Base-by-base conservation (phyloP, 2,888 invertebrate genomes). In the Philonicus albiceps region DNA sequence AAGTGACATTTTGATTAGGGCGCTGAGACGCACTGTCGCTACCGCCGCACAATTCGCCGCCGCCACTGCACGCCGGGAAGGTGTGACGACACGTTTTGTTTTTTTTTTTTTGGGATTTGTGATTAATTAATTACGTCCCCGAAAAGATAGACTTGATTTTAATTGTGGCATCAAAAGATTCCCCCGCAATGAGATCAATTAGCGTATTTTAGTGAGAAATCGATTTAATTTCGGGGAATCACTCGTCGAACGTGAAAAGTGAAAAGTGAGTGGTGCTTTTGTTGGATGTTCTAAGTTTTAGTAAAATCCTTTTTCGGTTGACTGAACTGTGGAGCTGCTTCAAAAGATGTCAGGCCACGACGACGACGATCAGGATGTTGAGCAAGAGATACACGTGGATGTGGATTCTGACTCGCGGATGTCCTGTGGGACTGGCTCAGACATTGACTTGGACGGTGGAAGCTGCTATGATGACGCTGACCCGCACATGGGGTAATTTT, bases 391-490 rank as follows among this genome's bases (percentile, higher is more conserved):
- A 89, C 92, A 92, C 89, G 93, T 91, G 88, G 93, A 91, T 90
- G 93, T 91, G 87, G 93, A 90, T 89, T 91, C 90, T 89, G 92
- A 91, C 91, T 93, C 92, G 31, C 89, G 92, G 75, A 91, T 92
- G 90, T 93, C 90, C 88, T 92, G 92, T 87, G 92, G 92, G 86
- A 91, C 91, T 72, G 91, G 92, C 81, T 92, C 92, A 85, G 92
- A 92, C 89, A 91, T 92, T 86, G 92, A 92, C 90, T 91, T 92
- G 91, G 92, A 92, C 89, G 91, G 91, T 43, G 92, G 91, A 88
- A 92, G 92, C 89, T 92, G 92, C 88, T 92, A 92, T 88, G 92
- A 92, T 88, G 92, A 92, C 87, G 91, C 92, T 13, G 92, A 92
- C 89, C 91, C 91, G 81, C 92, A 92, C 27, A 89, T 92, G 86